Base-by-base conservation (phyloP, 2,113 vertebrate species). In the Anser cygnoides region DNA sequence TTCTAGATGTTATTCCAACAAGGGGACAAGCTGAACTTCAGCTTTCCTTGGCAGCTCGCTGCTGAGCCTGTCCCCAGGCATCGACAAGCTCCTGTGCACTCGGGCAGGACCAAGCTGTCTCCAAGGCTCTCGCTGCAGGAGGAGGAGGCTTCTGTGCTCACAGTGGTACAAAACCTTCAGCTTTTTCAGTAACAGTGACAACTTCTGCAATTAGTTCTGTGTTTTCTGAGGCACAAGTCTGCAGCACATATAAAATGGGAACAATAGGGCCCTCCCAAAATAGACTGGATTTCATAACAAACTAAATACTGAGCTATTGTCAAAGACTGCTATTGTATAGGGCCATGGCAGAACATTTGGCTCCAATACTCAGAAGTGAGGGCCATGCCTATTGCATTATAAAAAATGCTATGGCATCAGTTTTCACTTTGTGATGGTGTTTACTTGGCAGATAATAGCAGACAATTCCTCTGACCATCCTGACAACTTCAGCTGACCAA, bases 261-360 rank as follows among this genome's bases (percentile, higher is more conserved):
- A 97, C 93, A 97, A 96, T 92, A 3, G 92, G 62, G 89, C 84
- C 91, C 87, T 97, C 96, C 95, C 95, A 88, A 97, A 97, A 97
- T 96, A 97, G 96, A 65, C 94, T 90, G 93, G 63, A 12, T 97
- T 95, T 96, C 94, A 93, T 96, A 94, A 96, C 93, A 74, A 67
- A 71, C 89, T 71, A 39, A 95, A 61, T 62, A 22, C 91, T 28
- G 77, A 91, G 85, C 93, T 90, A 94, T 97, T 96, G 95, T 96
- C 95, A 85, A 50, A 50, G 91, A 33, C 74, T 11, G 59, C 91
- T 50, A 91, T 97, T 95, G 94, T 95, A 66, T 29, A 80, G 95
- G 96, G 78, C 91, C 94, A 77, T 12, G 85, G 94, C 84, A 95
- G 91, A 95, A 86, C 91, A 88, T 92, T 96, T 97, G 95, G 94